Percentiles rank a stretch among this genome's conserved stretches.
phyloP scores from a whole-genome alignment of 2,888 invertebrate genomes.

The Agrilus biguttatus region DNA sequence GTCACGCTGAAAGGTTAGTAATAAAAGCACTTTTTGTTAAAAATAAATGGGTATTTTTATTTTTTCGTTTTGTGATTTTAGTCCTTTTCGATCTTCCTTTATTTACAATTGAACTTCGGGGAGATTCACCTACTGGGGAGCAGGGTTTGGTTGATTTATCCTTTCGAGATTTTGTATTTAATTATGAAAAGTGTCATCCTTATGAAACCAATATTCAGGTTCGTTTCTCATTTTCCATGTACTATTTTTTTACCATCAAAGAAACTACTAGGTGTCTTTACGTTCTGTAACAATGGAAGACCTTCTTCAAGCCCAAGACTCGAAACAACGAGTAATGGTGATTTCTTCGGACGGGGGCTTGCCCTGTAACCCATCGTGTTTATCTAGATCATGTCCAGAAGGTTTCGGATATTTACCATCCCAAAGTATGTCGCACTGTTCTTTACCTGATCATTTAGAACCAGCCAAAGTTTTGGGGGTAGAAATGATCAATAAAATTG shows the following conservation, averaged over 20 bases:
- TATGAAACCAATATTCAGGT: slow-evolving; percentile 61
- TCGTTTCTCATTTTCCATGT: slow-evolving; percentile 1
- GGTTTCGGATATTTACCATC: slow-evolving; percentile 30
- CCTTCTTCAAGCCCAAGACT: slow-evolving; percentile 60
- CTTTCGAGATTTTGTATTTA: slow-evolving; percentile 68
- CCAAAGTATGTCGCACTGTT: slow-evolving; percentile 25
- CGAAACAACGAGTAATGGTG: slow-evolving; percentile 73
- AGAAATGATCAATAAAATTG: slow-evolving; percentile 1
- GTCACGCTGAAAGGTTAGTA: slow-evolving; percentile 12
- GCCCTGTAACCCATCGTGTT: slow-evolving; percentile 33
- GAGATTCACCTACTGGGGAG: slow-evolving; percentile 52
- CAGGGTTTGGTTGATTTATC: slow-evolving; percentile 73
- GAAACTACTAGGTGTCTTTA: slow-evolving; percentile 46
- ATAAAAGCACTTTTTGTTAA: background rate
- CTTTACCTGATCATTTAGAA: slow-evolving; percentile 47
- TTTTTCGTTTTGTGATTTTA: slow-evolving; percentile 14
- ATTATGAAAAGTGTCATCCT: slow-evolving; percentile 51
- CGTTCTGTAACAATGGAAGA: slow-evolving; percentile 86
- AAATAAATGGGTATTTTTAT: background rate
- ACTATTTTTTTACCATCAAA: background rate
- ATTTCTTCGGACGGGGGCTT: slow-evolving; percentile 44
- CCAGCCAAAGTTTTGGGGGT: slow-evolving; percentile 34
- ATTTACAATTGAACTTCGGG: slow-evolving; percentile 61
- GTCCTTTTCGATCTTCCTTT: slow-evolving; percentile 61
- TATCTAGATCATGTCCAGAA: slow-evolving; percentile 74